Conservation (phyloP, 2,888 invertebrate species). For the Orchesellides sinensis region DNA sequence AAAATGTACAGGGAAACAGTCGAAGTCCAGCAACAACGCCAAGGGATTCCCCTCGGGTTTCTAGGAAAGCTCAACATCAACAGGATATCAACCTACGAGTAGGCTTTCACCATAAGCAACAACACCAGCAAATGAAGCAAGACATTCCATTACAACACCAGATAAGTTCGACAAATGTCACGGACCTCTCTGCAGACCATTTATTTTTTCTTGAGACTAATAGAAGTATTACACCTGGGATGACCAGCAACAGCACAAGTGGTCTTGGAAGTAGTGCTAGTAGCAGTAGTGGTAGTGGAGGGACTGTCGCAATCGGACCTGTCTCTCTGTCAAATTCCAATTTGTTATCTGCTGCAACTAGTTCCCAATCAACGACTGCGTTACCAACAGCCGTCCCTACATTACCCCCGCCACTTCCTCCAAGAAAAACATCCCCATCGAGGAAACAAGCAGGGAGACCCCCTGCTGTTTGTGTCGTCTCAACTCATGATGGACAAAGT, state of each 20-base stretch:
- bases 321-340: constrained; percentile 31
- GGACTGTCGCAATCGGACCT: constrained; percentile 56
- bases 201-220: constrained; percentile 36
- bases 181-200: constrained; percentile 40
- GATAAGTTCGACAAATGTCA: constrained; percentile 15
- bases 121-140: constrained; percentile 1
- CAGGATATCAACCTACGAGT: constrained; percentile 46
- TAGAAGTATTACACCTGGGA: constrained; percentile 15
- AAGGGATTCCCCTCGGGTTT: constrained; percentile 79
- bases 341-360: constrained; percentile 17
- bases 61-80: constrained; percentile 51
- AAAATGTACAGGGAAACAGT: constrained; percentile 77
- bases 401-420: constrained; percentile 70
- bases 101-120: constrained; percentile 41
- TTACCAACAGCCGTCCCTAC: constrained; percentile 26
- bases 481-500: no score
- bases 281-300: constrained; percentile 63
- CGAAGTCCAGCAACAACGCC: constrained; percentile 81
- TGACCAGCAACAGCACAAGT: constrained; percentile 45
- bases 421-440: constrained; percentile 69
- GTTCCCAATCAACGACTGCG: constrained; percentile 3
- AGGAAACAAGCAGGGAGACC: constrained; percentile 52
- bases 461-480: no score
- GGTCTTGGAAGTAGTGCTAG: constrained; percentile 59
- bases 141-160: constrained; percentile 30